Conservation (phyloP, 2,888 invertebrate genomes). For the Anticlea derivata region DNA sequence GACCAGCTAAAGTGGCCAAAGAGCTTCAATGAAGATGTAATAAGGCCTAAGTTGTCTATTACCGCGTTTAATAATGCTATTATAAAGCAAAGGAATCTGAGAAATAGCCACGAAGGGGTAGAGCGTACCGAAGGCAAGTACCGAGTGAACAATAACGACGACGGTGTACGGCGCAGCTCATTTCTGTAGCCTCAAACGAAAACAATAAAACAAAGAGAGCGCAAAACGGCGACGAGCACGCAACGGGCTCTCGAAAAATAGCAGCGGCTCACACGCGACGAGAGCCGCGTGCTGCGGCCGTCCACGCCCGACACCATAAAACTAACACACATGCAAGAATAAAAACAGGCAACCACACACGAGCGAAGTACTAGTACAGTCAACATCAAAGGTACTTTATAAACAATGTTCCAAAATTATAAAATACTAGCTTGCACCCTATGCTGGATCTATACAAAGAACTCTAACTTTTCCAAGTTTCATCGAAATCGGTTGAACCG, state of each 20-base stretch:
- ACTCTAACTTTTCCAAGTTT: too few relatives aligned
- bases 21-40: conserved; percentile 60
- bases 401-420: too few relatives aligned
- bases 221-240: conserved; percentile 70
- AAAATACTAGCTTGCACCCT: too few relatives aligned
- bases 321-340: conserved; percentile 54
- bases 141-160: conserved; percentile 65
- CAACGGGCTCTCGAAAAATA: conserved; percentile 73
- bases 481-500: too few relatives aligned
- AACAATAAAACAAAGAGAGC: conserved; percentile 75
- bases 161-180: conserved; percentile 55
- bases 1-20: conserved; percentile 50
- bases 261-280: conserved; percentile 63
- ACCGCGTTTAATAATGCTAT: conserved; percentile 58
- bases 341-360: conserved; percentile 59
- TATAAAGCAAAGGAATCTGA: conserved; percentile 53
- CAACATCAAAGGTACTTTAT: too few relatives aligned
- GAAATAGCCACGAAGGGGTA: conserved; percentile 51
- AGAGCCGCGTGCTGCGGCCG: conserved; percentile 42
- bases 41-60: conserved; percentile 58
- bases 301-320: conserved; percentile 42
- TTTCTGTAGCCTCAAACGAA: conserved; percentile 67
- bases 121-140: conserved; percentile 53
- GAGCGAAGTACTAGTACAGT: conserved; percentile 39
- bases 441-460: too few relatives aligned